These are phyloP conservation scores for Oncorhynchus keta DNA, from an alignment of 2,113 vertebrate species.

Conservation along the genomic window DNA sequence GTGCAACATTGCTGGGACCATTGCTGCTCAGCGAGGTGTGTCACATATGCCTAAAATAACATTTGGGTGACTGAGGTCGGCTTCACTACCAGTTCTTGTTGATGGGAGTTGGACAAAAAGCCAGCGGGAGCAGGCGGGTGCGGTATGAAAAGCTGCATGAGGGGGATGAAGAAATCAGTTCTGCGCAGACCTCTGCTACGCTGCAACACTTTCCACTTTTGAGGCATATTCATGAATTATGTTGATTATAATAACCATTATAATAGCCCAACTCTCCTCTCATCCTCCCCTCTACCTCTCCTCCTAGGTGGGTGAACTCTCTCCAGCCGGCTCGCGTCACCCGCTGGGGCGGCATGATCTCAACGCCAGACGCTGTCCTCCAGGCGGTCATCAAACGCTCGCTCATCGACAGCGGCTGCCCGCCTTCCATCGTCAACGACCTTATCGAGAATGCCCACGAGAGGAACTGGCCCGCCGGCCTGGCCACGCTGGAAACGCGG, in stretches of 20 bases:
- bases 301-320: conserved; percentile 84
- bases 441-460: conserved; percentile 88
- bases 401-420: conserved; percentile 86
- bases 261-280: background rate
- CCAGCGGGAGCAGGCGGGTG: no score
- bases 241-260: no score
- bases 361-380: conserved; percentile 85
- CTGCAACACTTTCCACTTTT: no score
- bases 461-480: conserved; percentile 86
- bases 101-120: no score
- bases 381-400: conserved; percentile 89
- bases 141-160: no score
- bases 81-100: no score
- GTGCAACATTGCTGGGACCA: no score
- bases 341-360: conserved; percentile 90
- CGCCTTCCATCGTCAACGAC: conserved; percentile 84
- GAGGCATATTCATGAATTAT: no score
- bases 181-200: background rate
- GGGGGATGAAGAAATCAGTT: no score
- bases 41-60: no score
- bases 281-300: background rate
- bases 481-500: conserved; percentile 86
- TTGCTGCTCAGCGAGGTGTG: no score
- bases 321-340: conserved; percentile 86
- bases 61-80: no score